Evolutionary conservation across 2,888 invertebrate species (phyloP), one percentile per base, ranked within the genome.

Genomic region (Luperina nickerlii): DNA sequence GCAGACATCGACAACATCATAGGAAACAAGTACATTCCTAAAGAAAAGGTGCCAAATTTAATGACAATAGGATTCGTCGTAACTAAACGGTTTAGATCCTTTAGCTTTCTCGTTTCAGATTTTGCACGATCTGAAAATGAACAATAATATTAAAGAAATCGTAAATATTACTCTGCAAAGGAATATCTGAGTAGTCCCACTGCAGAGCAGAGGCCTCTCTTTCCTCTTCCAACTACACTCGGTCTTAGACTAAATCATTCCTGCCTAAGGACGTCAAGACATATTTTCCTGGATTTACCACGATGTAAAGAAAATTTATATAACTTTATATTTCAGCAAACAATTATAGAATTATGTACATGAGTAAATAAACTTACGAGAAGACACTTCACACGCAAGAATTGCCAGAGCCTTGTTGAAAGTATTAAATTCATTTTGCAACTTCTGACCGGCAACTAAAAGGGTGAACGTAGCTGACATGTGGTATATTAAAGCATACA

Each of bases 1-100:
- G 83, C 86, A 73, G 83, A 75, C 9, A 86, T 18, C 11, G 84
- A 84, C 38, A 84, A 27, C 83, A 84, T 78, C 86, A 84, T 86
- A 20, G 84, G 84, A 13, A 84, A 86, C 7, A 84, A 73, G 38
- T 86, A 86, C 84, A 84, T 86, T 70, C 84, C 86, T 51, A 84
- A 38, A 13, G 87, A 72, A 69, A 85, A 83, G n/a, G 76, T 86
- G 32, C 87, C 74, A 45, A 85, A 83, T 83, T 79, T 87, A 6
- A 85, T 87, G 20, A 79, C 80, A 11, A 85, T 76, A 8, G 85
- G 85, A 73, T 87, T 87, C 8, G 84, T 83, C 3, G 79, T 83
- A 20, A 85, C 87, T 48, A 85, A 74, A 45, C 88, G 83, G 48
- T 83, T 76, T 0, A 89, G 70, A 54, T 89, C 88, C 62, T 82